Evolutionary conservation across 2,113 vertebrate species (phyloP).

Genomic region (Etia nguti): DNA sequence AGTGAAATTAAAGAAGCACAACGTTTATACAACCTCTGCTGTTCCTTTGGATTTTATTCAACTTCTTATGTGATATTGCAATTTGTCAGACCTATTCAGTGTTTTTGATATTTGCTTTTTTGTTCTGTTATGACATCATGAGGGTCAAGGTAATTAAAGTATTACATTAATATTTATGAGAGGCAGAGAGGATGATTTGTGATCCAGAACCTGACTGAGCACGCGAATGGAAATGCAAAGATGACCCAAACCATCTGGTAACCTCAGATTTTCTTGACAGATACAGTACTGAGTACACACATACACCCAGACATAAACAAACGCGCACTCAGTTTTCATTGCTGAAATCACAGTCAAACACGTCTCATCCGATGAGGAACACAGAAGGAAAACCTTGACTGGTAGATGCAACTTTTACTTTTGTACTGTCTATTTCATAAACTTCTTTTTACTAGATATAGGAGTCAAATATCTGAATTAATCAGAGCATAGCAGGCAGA

Average conservation of each 20-base stretch:
- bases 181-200: conserved; percentile 27
- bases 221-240: not conserved
- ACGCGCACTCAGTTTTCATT: not conserved
- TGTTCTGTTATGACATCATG: conserved; percentile 26
- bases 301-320: not conserved
- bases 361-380: not conserved
- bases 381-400: not conserved
- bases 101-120: conserved; percentile 59
- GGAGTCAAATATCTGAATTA: not conserved
- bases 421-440: not conserved
- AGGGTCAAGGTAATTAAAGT: conserved; percentile 44
- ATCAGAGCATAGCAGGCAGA: not conserved
- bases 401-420: not conserved
- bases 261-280: not conserved
- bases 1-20: conserved; percentile 78
- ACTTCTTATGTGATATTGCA: conserved; percentile 65
- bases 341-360: not conserved
- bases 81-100: conserved; percentile 60
- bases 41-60: conserved; percentile 64
- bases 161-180: conserved; percentile 57
- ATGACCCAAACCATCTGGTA: conserved; percentile 14
- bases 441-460: not conserved
- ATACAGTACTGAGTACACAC: not conserved
- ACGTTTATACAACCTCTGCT: conserved; percentile 74
- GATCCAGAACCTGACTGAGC: conserved; percentile 1